phyloP scores from a whole-genome alignment of 2,888 invertebrate genomes.

The Desoria tigrina region DNA sequence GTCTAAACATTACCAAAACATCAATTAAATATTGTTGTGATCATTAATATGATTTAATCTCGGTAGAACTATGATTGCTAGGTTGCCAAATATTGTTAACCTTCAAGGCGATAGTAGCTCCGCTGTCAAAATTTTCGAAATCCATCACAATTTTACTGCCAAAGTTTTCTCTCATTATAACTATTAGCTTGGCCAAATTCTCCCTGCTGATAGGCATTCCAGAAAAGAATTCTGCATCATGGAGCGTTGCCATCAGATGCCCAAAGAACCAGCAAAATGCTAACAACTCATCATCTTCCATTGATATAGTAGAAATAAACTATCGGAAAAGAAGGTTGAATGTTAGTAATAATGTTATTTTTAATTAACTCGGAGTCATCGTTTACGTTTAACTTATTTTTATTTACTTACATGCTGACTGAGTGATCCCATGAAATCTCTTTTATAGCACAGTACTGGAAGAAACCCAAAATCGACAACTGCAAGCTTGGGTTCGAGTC shows the following conservation, averaged over 20 bases:
- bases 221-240: conserved; percentile 78
- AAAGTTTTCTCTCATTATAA: conserved; percentile 1
- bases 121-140: background rate
- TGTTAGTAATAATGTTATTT: background rate
- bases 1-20: too few species aligned
- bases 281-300: conserved; percentile 29
- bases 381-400: background rate
- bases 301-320: conserved; percentile 17
- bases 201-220: conserved; percentile 56
- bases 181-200: conserved; percentile 19
- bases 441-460: conserved; percentile 26
- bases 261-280: conserved; percentile 83
- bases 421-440: conserved; percentile 31
- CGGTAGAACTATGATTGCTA: too few species aligned
- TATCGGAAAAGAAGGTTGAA: background rate
- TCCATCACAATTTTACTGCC: conserved; percentile 4
- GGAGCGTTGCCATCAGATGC: conserved; percentile 75
- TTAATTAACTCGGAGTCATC: background rate
- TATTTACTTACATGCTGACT: conserved; percentile 24
- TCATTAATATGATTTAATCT: too few species aligned
- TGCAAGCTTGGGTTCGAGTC: conserved; percentile 57
- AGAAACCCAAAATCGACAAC: conserved; percentile 55
- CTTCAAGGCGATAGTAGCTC: background rate
- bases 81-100: background rate
- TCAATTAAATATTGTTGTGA: too few species aligned